phyloP scores from a whole-genome alignment of 1,140 invertebrate genomes.

The Protaetia brevitarsis region DNA sequence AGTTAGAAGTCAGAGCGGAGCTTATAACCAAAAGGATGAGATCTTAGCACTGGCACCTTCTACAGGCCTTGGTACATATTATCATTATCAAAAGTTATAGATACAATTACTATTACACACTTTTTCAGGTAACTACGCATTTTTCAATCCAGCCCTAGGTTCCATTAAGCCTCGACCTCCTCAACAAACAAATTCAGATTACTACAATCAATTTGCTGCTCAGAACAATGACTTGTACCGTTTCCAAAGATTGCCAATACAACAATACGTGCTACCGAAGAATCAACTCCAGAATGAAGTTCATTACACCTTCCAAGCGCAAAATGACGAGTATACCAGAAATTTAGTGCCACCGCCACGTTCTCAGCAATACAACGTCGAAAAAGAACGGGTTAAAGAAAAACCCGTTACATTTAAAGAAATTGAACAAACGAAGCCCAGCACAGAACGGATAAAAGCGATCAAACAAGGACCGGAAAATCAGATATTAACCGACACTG shows the following conservation, averaged over 20 bases:
- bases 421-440: conserved; percentile 23
- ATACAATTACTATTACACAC: not conserved
- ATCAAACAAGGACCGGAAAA: not conserved
- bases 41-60: conserved; percentile 38
- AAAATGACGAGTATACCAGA: conserved; percentile 42
- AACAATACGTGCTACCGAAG: conserved; percentile 32
- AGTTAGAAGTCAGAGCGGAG: conserved; percentile 30
- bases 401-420: conserved; percentile 24
- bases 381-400: conserved; percentile 30
- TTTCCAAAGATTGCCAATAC: conserved; percentile 29
- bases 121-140: conserved; percentile 25
- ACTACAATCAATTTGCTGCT: conserved; percentile 34
- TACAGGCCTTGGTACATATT: conserved; percentile 31
- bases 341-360: conserved; percentile 40
- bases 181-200: conserved; percentile 37
- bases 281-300: conserved; percentile 29
- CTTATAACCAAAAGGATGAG: conserved; percentile 38
- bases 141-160: conserved; percentile 4
- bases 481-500: conserved; percentile 28
- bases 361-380: conserved; percentile 23
- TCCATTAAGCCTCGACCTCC: conserved; percentile 29
- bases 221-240: conserved; percentile 27
- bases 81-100: not conserved
- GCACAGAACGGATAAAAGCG: not conserved
- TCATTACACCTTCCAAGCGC: conserved; percentile 31